phyloP scores from a whole-genome alignment of 2,113 vertebrate genomes.

The Pleuronectes platessa region DNA sequence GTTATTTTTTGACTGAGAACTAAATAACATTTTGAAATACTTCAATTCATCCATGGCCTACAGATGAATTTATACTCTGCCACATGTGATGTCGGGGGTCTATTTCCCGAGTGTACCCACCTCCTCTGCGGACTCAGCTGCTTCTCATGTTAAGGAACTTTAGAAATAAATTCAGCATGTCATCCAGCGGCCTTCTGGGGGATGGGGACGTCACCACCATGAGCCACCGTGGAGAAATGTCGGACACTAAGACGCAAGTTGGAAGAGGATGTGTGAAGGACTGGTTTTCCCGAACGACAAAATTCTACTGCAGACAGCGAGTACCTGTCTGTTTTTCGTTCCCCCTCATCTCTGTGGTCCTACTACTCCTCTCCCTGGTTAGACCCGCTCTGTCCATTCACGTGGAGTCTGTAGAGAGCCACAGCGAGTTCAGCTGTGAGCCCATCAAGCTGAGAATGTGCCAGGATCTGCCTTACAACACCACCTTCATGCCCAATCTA shows the following conservation, averaged over 20 bases:
- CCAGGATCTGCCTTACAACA: slow-evolving; percentile 97
- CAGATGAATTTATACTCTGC: slow-evolving; percentile 10
- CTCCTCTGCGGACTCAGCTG: slow-evolving; percentile 10
- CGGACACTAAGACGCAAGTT: slow-evolving; percentile 40
- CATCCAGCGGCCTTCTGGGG: background rate
- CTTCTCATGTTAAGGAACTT: slow-evolving; percentile 18
- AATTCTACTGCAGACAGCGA: slow-evolving; percentile 8
- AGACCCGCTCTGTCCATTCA: slow-evolving; percentile 72
- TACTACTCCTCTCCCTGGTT: slow-evolving; percentile 60
- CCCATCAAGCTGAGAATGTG: slow-evolving; percentile 97
- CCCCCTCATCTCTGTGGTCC: slow-evolving; percentile 36
- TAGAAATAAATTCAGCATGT: slow-evolving; percentile 24
- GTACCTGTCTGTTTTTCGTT: slow-evolving; percentile 14
- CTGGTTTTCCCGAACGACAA: slow-evolving; percentile 26
- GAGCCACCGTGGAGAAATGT: slow-evolving; percentile 52
- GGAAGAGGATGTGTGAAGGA: slow-evolving; percentile 36
- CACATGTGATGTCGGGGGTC: background rate
- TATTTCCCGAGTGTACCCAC: background rate
- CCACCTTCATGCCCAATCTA: slow-evolving; percentile 98
- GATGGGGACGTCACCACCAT: slow-evolving; percentile 29
- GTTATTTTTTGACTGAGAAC: background rate
- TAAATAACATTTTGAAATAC: background rate
- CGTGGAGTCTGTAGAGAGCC: slow-evolving; percentile 80
- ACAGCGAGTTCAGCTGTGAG: slow-evolving; percentile 96
- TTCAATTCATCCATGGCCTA: background rate